Evolutionary conservation across 2,113 vertebrate species (phyloP).

Genomic region (Varanus komodoensis): DNA sequence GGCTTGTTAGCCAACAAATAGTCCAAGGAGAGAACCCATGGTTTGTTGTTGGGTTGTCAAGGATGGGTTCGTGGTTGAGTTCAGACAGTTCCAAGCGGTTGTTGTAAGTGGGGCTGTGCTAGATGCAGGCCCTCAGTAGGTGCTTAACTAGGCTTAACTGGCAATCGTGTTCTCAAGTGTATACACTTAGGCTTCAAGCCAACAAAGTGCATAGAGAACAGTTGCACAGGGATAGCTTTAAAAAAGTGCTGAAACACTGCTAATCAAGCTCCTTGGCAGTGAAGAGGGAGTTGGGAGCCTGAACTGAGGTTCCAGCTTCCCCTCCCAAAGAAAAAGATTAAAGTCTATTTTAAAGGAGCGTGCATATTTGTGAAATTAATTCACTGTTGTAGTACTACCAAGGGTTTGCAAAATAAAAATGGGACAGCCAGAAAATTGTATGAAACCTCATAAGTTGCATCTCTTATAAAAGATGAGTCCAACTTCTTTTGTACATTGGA

Average conservation of each 20-base stretch:
- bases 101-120: no score
- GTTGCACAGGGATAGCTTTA: not conserved
- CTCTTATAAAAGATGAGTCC: not conserved
- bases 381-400: not conserved
- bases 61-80: no score
- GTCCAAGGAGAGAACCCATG: no score
- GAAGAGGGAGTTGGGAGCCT: not conserved
- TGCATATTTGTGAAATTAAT: not conserved
- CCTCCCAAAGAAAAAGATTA: not conserved
- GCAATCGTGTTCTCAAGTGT: not conserved
- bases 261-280: not conserved
- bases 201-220: not conserved
- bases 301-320: not conserved
- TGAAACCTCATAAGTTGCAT: not conserved
- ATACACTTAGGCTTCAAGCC: not conserved
- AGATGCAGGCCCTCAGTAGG: no score
- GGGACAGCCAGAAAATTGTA: not conserved
- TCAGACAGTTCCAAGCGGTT: no score
- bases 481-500: not conserved
- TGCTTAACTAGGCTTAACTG: no score
- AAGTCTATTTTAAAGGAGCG: no score
- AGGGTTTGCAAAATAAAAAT: not conserved
- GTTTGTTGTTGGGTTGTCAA: no score
- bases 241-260: not conserved
- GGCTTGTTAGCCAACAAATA: no score